Conservation (phyloP, 2,888 invertebrate species). For the Leptopterna dolabrata region DNA sequence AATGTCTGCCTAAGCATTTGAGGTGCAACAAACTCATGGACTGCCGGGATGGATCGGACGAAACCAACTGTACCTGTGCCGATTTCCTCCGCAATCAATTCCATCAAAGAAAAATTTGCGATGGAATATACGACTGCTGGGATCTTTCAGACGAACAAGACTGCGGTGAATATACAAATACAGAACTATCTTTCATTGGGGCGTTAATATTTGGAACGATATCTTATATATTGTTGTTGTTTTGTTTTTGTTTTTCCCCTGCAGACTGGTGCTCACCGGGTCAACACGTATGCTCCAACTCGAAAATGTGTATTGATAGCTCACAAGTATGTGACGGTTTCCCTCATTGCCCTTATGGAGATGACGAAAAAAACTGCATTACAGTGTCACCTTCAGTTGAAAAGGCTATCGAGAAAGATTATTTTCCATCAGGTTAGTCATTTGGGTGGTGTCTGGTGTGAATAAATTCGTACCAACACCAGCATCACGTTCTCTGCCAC, state of each 20-base stretch:
- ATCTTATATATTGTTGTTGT: no score
- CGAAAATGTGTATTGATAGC: slow-evolving; percentile 76
- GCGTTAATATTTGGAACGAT: no score
- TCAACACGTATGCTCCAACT: slow-evolving; percentile 81
- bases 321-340: slow-evolving; percentile 77
- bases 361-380: slow-evolving; percentile 82
- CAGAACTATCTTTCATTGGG: no score
- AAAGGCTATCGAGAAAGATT: slow-evolving; percentile 72
- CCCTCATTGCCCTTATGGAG: slow-evolving; percentile 78
- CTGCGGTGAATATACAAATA: slow-evolving; percentile 72
- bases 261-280: slow-evolving; percentile 80
- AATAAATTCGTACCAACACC: no score
- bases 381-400: slow-evolving; percentile 66
- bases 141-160: slow-evolving; percentile 82
- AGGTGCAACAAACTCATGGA: slow-evolving; percentile 80
- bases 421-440: slow-evolving; percentile 72
- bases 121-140: slow-evolving; percentile 83
- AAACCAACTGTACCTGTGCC: slow-evolving; percentile 79
- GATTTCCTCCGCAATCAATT: slow-evolving; percentile 79
- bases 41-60: slow-evolving; percentile 78
- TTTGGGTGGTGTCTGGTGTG: no score
- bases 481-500: no score
- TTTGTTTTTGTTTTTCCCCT: slow-evolving; percentile 59
- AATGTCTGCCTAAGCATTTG: slow-evolving; percentile 75
- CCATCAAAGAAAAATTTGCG: slow-evolving; percentile 80